Evolutionary conservation across 1,140 invertebrate species (phyloP), one percentile per base, ranked within the genome.

Genomic region (Lucilia cuprina): DNA sequence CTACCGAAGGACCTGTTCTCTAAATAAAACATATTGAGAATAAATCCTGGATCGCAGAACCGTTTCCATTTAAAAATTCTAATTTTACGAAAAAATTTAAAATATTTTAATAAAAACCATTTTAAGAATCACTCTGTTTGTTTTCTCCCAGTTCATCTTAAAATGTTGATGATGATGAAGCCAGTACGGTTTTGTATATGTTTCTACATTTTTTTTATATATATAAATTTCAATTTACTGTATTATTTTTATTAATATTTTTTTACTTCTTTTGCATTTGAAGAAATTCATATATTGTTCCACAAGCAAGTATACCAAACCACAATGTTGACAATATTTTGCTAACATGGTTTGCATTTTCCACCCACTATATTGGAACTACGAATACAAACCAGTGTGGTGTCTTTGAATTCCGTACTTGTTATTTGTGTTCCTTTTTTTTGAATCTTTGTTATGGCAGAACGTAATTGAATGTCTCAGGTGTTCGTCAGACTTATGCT

Each of bases 391-490:
- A 50, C 47, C 19, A 25, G 12, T 74, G 14, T 35, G 19, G 34
- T 70, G 7, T 60, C 13, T 80, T 35, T 82, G 55, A 65, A 25
- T 25, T 7, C 41, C 10, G 30, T 65, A 21, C 25, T 60, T 78
- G 35, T 55, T 65, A 17, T 17, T 60, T 78, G 35, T 55, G 41
- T 74, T 19, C 25, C 82, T 10, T 74, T 41, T 14, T 82, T 83
- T 35, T 75, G 80, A 21, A 50, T 84, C 9, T 74, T 10, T 65
- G 70, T n/a, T 83, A 74, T 82, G 74, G 55, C 35, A 75, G 74
- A 83, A 86, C 85, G 89, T 90, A 90, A 90, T 90, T 90, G 89
- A 90, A 90, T 89, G 89, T 90, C 89, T 90, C 89, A 90, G 89
- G 89, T 90, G 89, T 90, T 90, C 88, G 89, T 90, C 87, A 90